A percentile compares a stretch with the other conserved stretches of the same genome.
These are phyloP conservation scores for Crossaster papposus DNA, from an alignment of 53 echinoderm and acorn worm genomes.

Conservation along the genomic window DNA sequence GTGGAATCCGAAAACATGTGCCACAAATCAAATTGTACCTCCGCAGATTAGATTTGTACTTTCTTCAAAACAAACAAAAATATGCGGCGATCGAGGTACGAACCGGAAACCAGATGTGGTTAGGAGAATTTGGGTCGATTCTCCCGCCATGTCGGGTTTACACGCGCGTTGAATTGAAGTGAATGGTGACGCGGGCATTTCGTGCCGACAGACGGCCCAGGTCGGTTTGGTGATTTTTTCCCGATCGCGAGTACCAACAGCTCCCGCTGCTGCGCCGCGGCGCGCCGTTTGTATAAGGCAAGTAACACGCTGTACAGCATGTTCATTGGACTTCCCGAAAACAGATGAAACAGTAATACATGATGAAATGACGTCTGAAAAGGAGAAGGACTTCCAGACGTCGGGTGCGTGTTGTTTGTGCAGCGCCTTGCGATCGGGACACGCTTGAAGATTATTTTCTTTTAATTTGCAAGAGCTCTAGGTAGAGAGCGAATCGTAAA, in stretches of 20 bases:
- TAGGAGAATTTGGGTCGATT: background rate
- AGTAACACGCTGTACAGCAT: too few relatives aligned
- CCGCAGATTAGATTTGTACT: background rate
- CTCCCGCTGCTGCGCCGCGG: too few relatives aligned
- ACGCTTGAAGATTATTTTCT: too few relatives aligned
- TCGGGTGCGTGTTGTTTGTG: background rate
- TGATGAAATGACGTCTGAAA: background rate
- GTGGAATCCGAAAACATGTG: background rate
- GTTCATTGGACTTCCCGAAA: background rate
- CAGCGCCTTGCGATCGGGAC: background rate
- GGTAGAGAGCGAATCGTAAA: too few relatives aligned
- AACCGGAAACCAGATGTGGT: background rate
- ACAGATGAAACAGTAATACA: background rate
- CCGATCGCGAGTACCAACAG: background rate
- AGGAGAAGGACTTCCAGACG: background rate
- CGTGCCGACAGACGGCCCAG: conserved; percentile 26
- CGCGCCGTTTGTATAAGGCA: too few relatives aligned
- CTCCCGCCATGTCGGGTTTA: background rate
- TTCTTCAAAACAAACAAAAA: background rate
- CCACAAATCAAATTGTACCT: background rate
- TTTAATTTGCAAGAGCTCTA: too few relatives aligned
- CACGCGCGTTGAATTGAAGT: background rate
- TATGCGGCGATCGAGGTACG: background rate
- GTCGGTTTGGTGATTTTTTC: too few relatives aligned
- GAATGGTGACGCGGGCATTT: conserved; percentile 5